A percentile compares a stretch with the other conserved stretches of the same genome.
These are phyloP conservation scores for Copidosoma aretas DNA, from an alignment of 2,888 invertebrate species.

Conservation along the genomic window DNA sequence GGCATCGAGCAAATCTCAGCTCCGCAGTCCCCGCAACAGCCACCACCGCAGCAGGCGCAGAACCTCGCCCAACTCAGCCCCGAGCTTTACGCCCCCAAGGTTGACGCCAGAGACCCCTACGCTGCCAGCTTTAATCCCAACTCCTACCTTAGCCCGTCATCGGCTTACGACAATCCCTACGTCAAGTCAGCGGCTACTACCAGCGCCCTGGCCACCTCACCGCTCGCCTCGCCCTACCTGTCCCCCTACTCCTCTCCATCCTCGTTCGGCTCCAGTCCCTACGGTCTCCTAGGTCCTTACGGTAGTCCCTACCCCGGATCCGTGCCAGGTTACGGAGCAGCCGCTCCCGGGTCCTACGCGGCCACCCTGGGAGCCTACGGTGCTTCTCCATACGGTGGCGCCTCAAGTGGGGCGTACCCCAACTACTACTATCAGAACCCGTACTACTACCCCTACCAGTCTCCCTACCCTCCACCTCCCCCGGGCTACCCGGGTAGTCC, in stretches of 20 bases:
- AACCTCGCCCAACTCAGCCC: slow-evolving; percentile 48
- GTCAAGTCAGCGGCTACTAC: slow-evolving; percentile 42
- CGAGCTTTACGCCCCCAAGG: slow-evolving; percentile 54
- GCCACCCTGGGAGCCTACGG: not conserved
- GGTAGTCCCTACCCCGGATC: slow-evolving; percentile 36
- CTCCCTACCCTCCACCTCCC: slow-evolving; percentile 49
- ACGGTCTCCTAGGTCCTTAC: slow-evolving; percentile 37
- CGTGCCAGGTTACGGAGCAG: not conserved
- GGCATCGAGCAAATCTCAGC: slow-evolving; percentile 46
- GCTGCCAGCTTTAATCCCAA: slow-evolving; percentile 48
- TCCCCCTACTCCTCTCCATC: slow-evolving; percentile 8
- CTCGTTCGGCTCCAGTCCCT: not conserved
- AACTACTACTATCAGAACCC: slow-evolving; percentile 53
- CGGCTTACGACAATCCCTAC: slow-evolving; percentile 44
- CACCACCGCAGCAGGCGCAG: slow-evolving; percentile 27
- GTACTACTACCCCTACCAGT: slow-evolving; percentile 51
- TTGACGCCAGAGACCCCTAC: slow-evolving; percentile 54
- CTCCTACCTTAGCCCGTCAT: slow-evolving; percentile 49
- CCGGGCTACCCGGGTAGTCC: slow-evolving; percentile 34
- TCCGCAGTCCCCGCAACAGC: slow-evolving; percentile 10
- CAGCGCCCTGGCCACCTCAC: slow-evolving; percentile 16
- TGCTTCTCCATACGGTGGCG: slow-evolving; percentile 12
- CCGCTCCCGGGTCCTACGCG: slow-evolving; percentile 4
- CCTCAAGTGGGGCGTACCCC: slow-evolving; percentile 43
- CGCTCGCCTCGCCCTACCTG: slow-evolving; percentile 14